These are phyloP conservation scores for Julus scandinavius DNA, from an alignment of 2,888 invertebrate species.

Conservation along the genomic window DNA sequence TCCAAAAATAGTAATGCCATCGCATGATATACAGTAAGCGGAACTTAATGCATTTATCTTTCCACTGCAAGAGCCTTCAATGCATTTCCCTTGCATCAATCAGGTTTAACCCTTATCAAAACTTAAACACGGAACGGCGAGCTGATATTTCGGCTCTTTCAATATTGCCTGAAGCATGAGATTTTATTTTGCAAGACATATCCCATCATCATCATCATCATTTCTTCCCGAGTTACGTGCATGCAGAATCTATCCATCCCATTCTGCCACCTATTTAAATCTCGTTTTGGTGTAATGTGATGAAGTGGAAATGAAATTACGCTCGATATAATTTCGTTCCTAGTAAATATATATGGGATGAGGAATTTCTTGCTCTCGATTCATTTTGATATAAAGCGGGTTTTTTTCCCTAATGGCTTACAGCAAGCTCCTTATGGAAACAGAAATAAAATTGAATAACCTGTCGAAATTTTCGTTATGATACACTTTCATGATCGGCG, in stretches of 20 bases:
- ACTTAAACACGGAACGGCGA: background rate
- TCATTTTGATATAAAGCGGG: background rate
- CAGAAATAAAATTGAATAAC: conserved; percentile 8
- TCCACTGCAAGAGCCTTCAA: background rate
- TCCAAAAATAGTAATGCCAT: background rate
- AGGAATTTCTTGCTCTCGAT: background rate
- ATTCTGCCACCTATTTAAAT: conserved; percentile 6
- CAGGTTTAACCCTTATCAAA: conserved; percentile 5
- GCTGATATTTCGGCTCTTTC: background rate
- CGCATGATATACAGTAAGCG: background rate
- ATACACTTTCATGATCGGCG: background rate
- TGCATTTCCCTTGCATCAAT: conserved; percentile 13
- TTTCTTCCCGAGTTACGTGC: background rate
- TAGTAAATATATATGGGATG: background rate
- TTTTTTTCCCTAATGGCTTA: background rate
- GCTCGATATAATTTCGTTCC: conserved; percentile 39
- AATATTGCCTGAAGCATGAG: background rate
- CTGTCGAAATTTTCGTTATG: conserved; percentile 1
- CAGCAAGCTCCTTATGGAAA: background rate
- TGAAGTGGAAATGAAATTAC: conserved; percentile 12
- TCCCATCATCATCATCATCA: background rate
- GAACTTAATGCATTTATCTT: conserved; percentile 33
- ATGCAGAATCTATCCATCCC: background rate
- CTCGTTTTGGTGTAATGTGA: conserved; percentile 17
- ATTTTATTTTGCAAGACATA: background rate